These are phyloP conservation scores for Synergus itoensis DNA, from an alignment of 2,888 invertebrate species.

Conservation along the genomic window DNA sequence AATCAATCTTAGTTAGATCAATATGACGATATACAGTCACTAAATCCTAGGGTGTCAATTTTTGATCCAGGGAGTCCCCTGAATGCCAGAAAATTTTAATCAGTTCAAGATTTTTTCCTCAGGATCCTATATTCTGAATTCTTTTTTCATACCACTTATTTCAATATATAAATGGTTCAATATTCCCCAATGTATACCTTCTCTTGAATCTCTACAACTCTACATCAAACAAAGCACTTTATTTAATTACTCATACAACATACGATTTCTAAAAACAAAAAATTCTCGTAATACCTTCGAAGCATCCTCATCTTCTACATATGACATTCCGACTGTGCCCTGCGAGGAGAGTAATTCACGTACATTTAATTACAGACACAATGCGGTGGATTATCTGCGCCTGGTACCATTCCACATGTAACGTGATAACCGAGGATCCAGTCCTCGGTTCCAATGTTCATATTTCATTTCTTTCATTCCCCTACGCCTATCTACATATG, in stretches of 20 bases:
- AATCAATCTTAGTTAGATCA: neutral
- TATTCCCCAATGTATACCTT: neutral
- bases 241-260: neutral
- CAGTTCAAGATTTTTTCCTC: too few relatives aligned
- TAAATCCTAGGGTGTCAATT: neutral
- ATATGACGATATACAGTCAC: neutral
- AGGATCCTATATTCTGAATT: neutral
- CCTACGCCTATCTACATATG: slow-evolving; percentile 28
- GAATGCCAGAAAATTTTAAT: too few relatives aligned
- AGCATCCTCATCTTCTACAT: neutral
- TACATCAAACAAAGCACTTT: neutral
- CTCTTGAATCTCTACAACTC: neutral
- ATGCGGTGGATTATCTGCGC: neutral
- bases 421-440: slow-evolving; percentile 8
- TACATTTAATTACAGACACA: slow-evolving; percentile 23
- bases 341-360: neutral
- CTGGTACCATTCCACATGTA: slow-evolving; percentile 2
- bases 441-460: slow-evolving; percentile 13
- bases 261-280: neutral
- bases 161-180: neutral
- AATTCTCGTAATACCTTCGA: neutral
- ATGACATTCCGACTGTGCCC: neutral
- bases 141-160: too few relatives aligned
- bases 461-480: slow-evolving; percentile 36
- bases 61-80: too few relatives aligned